Percentiles rank a stretch among this genome's conserved stretches.
phyloP scores from a whole-genome alignment of 2,888 invertebrate genomes.

The Argyra leucocephala region DNA sequence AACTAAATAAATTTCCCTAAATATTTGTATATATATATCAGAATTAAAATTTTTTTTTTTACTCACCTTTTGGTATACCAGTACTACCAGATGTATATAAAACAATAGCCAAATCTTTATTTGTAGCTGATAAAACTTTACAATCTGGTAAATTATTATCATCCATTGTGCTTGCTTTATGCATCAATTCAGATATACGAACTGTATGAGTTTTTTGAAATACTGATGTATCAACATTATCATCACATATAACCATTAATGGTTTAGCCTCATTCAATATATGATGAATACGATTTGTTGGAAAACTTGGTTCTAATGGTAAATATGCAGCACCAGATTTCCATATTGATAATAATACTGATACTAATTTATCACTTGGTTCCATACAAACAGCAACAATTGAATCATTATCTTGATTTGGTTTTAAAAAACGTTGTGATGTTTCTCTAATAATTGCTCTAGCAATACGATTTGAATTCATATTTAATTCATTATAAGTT shows the following conservation, averaged over 20 bases:
- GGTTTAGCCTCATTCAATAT: conserved; percentile 68
- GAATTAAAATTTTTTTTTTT: no score
- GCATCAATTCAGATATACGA: conserved; percentile 32
- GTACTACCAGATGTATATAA: conserved; percentile 85
- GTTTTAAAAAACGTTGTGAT: conserved; percentile 30
- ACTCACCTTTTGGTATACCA: conserved; percentile 71
- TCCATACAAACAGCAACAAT: conserved; percentile 71
- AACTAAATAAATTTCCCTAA: no score
- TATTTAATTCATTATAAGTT: conserved; percentile 44
- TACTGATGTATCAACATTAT: conserved; percentile 34
- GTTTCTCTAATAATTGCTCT: conserved; percentile 36
- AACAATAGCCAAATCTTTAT: conserved; percentile 57
- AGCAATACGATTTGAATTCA: conserved; percentile 45
- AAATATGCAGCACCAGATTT: conserved; percentile 78
- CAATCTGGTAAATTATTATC: conserved; percentile 35
- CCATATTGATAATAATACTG: conserved; percentile 62
- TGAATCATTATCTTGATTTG: conserved; percentile 59
- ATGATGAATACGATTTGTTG: conserved; percentile 61
- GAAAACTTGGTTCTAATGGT: conserved; percentile 66
- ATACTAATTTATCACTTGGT: conserved; percentile 60
- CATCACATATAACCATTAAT: conserved; percentile 54
- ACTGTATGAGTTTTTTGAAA: conserved; percentile 33
- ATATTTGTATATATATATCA: no score
- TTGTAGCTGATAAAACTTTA: conserved; percentile 38
- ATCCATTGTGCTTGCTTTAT: conserved; percentile 31